phyloP scores from a whole-genome alignment of 2,888 invertebrate genomes.

The Stenchaetothrips biformis region DNA sequence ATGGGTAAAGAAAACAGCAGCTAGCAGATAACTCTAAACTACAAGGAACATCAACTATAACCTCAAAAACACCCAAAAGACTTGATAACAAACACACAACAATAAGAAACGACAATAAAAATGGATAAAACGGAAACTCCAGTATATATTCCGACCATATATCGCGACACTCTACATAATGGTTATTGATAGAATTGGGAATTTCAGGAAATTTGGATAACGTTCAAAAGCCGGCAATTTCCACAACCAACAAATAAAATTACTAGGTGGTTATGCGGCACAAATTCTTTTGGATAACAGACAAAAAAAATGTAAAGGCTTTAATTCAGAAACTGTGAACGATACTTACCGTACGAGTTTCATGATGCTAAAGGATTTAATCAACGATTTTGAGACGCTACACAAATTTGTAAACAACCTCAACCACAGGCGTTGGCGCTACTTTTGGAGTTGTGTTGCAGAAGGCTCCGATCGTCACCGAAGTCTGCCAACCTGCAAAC shows the following conservation, averaged over 20 bases:
- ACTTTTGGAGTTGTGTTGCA: neutral
- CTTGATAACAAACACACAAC: neutral
- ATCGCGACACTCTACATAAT: too few species aligned
- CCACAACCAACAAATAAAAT: neutral
- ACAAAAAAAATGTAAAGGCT: too few species aligned
- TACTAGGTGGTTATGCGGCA: too few species aligned
- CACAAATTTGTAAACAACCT: constrained; percentile 14
- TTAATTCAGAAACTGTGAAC: neutral
- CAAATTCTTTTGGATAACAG: too few species aligned
- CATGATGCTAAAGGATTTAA: constrained; percentile 3
- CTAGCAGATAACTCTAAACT: too few species aligned
- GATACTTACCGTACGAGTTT: constrained; percentile 3
- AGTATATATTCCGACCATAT: neutral
- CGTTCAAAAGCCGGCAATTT: too few species aligned
- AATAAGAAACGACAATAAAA: neutral
- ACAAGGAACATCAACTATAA: too few species aligned
- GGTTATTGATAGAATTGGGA: too few species aligned
- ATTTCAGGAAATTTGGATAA: too few species aligned
- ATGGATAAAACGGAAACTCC: neutral
- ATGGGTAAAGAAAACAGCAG: neutral
- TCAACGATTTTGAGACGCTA: neutral
- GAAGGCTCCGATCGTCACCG: too few species aligned
- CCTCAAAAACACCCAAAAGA: neutral
- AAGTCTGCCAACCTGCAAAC: too few species aligned
- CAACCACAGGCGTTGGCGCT: neutral